phyloP scores from a whole-genome alignment of 23 tunicate species.

The Phallusia fumigata region DNA sequence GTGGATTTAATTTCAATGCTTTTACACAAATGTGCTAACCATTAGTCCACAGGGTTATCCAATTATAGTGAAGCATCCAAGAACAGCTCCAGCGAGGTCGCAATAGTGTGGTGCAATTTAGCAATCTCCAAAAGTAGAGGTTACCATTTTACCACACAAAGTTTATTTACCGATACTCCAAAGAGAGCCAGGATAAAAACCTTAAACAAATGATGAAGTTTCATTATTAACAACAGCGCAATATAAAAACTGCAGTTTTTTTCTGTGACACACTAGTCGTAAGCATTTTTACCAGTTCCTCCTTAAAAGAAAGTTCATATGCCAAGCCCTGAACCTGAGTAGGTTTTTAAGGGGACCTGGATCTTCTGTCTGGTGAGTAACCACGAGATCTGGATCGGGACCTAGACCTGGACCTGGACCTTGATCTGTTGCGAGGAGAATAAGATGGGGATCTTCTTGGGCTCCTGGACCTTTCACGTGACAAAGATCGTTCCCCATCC shows the following conservation, averaged over 20 bases:
- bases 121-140: neutral
- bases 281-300: neutral
- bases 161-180: neutral
- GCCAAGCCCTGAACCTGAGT: neutral
- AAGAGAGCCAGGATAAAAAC: neutral
- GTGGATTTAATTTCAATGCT: too few relatives aligned
- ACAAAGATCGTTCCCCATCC: constrained; percentile 37
- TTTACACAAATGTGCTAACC: neutral
- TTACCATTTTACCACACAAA: neutral
- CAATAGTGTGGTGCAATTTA: neutral
- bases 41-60: neutral
- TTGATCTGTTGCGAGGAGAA: constrained; percentile 50
- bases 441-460: constrained; percentile 73
- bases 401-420: constrained; percentile 9
- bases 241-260: neutral
- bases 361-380: neutral
- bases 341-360: neutral
- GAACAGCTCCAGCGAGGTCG: neutral
- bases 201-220: neutral
- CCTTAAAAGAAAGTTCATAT: too few relatives aligned
- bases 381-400: neutral
- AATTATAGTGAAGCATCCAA: neutral
- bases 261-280: neutral
- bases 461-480: constrained; percentile 35
- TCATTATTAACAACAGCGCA: neutral